Conservation (phyloP, 2,113 vertebrate species). For the Anguilla japonica region DNA sequence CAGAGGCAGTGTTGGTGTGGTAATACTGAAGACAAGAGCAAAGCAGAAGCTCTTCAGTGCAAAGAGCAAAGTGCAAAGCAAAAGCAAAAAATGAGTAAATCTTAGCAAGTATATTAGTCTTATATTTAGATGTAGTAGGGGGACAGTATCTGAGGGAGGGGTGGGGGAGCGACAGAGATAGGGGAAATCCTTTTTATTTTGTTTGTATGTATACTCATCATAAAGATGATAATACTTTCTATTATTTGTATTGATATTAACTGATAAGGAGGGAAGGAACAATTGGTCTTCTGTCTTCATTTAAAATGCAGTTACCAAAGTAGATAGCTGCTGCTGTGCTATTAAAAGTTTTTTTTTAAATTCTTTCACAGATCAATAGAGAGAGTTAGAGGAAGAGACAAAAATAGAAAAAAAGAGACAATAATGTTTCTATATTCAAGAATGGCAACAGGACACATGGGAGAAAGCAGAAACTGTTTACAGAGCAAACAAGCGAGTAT, state of each 20-base stretch:
- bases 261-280: no score
- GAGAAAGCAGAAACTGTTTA: background rate
- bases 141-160: slow-evolving; percentile 67
- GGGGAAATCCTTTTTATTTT: background rate
- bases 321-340: no score
- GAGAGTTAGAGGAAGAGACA: no score
- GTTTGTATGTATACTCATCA: background rate
- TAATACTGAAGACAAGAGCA: no score
- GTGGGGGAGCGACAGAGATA: background rate
- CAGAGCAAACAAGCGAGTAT: background rate
- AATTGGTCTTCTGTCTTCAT: no score
- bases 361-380: background rate
- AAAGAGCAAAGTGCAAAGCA: slow-evolving; percentile 66
- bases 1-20: no score
- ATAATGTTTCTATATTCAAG: background rate
- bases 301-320: no score
- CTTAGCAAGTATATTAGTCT: no score
- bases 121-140: slow-evolving; percentile 68
- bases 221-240: no score
- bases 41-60: background rate
- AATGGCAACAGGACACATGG: background rate
- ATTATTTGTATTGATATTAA: no score
- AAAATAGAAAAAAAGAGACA: background rate
- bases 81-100: slow-evolving; percentile 35
- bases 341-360: no score